phyloP scores from a whole-genome alignment of 2,888 invertebrate species.

The Amblyjoppa proteus region DNA sequence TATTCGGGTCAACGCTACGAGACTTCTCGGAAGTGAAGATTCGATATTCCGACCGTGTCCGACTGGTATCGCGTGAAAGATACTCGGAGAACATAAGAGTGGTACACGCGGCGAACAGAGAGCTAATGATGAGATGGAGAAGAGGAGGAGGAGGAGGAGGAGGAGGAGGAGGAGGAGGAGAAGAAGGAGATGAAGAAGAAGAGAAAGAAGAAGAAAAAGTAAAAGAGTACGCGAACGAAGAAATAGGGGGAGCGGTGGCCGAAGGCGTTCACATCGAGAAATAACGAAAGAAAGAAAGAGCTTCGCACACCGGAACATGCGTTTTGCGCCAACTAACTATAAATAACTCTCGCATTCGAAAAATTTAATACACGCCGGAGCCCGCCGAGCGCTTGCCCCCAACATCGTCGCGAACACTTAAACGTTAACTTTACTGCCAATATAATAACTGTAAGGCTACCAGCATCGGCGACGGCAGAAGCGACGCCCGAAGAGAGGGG shows the following conservation, averaged over 20 bases:
- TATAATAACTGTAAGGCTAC: constrained; percentile 53
- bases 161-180: background rate
- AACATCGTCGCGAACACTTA: constrained; percentile 33
- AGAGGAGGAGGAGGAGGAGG: background rate
- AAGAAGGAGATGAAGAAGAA: too few species aligned
- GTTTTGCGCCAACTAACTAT: constrained; percentile 59
- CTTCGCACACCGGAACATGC: constrained; percentile 51
- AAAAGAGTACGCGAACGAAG: constrained; percentile 6
- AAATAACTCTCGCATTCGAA: constrained; percentile 58
- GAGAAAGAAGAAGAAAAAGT: background rate
- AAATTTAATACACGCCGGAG: constrained; percentile 37
- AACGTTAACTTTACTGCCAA: constrained; percentile 64
- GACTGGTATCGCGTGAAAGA: constrained; percentile 5
- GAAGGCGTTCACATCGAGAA: constrained; percentile 16
- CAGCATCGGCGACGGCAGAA: constrained; percentile 42
- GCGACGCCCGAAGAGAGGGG: constrained; percentile 14
- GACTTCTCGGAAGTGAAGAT: constrained; percentile 75
- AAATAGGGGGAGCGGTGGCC: constrained; percentile 1
- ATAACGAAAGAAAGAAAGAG: constrained; percentile 37
- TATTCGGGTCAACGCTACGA: constrained; percentile 79
- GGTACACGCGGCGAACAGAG: background rate
- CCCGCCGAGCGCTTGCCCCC: background rate
- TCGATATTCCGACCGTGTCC: constrained; percentile 32
- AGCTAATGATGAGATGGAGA: constrained; percentile 23
- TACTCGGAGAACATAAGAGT: background rate